Conservation (phyloP, 2,888 invertebrate genomes). For the Eulithis testata region DNA sequence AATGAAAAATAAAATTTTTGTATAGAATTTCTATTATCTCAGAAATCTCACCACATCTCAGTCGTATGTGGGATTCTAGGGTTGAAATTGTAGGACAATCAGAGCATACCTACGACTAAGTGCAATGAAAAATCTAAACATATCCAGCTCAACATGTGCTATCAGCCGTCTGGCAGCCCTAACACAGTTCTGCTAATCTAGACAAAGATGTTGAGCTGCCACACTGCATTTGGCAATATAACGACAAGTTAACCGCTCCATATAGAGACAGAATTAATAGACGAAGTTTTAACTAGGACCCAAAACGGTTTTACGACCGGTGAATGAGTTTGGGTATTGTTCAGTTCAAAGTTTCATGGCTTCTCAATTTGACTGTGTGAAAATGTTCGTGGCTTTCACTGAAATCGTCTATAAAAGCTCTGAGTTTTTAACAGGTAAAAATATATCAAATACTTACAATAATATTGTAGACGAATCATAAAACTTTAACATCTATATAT, state of each 20-base stretch:
- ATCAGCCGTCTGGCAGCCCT: slow-evolving; percentile 5
- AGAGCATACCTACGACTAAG: too few relatives aligned
- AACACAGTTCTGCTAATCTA: slow-evolving; percentile 46
- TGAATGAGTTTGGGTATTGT: slow-evolving; percentile 22
- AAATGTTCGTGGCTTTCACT: too few relatives aligned
- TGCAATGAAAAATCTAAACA: too few relatives aligned
- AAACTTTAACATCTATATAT: slow-evolving; percentile 1
- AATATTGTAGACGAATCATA: not conserved
- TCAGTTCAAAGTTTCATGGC: slow-evolving; percentile 13
- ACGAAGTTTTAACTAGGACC: slow-evolving; percentile 38
- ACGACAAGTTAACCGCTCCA: slow-evolving; percentile 28
- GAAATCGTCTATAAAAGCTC: too few relatives aligned
- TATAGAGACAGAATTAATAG: slow-evolving; percentile 39
- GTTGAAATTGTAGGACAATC: too few relatives aligned
- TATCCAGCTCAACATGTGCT: not conserved
- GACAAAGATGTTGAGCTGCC: not conserved
- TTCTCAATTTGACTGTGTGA: not conserved
- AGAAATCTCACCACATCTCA: too few relatives aligned
- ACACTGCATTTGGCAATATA: slow-evolving; percentile 45
- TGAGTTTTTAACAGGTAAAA: too few relatives aligned
- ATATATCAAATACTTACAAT: not conserved
- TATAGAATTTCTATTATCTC: too few relatives aligned
- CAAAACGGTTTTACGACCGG: slow-evolving; percentile 32
- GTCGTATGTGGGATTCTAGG: too few relatives aligned
- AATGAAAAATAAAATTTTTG: too few relatives aligned